Conservation (phyloP, 2,888 invertebrate genomes). For the Polydesmus complanatus region DNA sequence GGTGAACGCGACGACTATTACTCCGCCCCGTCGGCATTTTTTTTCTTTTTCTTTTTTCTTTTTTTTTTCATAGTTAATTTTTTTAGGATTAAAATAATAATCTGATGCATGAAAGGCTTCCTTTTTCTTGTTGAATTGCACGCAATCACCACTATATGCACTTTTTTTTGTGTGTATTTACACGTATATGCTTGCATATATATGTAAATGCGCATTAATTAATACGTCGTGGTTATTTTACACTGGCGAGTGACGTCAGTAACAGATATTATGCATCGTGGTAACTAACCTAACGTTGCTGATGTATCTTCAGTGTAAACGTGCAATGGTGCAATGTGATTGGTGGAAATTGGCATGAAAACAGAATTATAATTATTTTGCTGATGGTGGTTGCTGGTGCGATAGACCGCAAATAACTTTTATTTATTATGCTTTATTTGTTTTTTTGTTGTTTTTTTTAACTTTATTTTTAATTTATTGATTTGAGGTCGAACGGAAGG, state of each 20-base stretch:
- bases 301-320: background rate
- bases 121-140: slow-evolving; percentile 9
- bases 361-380: background rate
- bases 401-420: background rate
- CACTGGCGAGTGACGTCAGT: background rate
- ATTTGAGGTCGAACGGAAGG: background rate
- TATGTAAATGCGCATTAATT: background rate
- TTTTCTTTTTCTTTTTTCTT: slow-evolving; percentile 2
- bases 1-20: background rate
- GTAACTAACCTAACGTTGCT: background rate
- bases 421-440: background rate
- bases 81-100: no score
- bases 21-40: slow-evolving; percentile 13
- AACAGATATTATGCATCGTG: background rate
- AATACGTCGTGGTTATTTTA: no score
- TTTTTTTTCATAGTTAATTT: no score
- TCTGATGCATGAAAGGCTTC: slow-evolving; percentile 7
- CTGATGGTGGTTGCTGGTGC: background rate
- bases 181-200: background rate
- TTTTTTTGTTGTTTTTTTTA: background rate
- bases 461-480: background rate
- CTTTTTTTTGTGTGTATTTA: background rate
- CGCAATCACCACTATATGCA: slow-evolving; percentile 7
- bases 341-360: background rate
- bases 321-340: background rate